phyloP scores from a whole-genome alignment of 2,797 vertebrate species.

The Darevskia mixta region DNA sequence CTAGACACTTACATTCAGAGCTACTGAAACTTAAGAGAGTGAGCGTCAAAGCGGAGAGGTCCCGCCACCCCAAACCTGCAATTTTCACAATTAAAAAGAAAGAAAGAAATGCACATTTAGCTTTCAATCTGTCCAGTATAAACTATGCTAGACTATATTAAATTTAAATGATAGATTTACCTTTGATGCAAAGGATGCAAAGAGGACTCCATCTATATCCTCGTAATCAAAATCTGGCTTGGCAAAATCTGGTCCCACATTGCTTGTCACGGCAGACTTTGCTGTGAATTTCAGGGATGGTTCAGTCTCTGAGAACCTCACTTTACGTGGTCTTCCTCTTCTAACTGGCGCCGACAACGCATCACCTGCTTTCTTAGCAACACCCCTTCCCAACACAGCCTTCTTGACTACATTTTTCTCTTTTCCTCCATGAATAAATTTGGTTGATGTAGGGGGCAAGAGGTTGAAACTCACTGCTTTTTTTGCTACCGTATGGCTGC shows the following conservation, averaged over 20 bases:
- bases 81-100: conserved; percentile 18
- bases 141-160: not conserved
- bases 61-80: not conserved
- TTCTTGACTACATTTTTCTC: conserved; percentile 70
- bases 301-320: conserved; percentile 75
- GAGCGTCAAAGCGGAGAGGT: not conserved
- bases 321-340: conserved; percentile 82
- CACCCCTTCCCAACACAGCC: conserved; percentile 50
- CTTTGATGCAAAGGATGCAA: conserved; percentile 96
- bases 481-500: not conserved
- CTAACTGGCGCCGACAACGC: conserved; percentile 67
- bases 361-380: conserved; percentile 60
- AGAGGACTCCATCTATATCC: conserved; percentile 93
- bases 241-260: conserved; percentile 65
- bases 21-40: not conserved
- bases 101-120: conserved; percentile 35
- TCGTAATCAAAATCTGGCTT: conserved; percentile 89
- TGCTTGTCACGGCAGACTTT: conserved; percentile 70
- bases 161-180: conserved; percentile 78
- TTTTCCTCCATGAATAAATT: conserved; percentile 72
- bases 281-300: conserved; percentile 72
- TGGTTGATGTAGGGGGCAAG: conserved; percentile 62
- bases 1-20: not conserved
- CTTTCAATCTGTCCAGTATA: not conserved
- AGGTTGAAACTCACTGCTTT: conserved; percentile 65